Evolutionary conservation across 2,797 vertebrate species (phyloP).

Genomic region (Chiroxiphia lanceolata): DNA sequence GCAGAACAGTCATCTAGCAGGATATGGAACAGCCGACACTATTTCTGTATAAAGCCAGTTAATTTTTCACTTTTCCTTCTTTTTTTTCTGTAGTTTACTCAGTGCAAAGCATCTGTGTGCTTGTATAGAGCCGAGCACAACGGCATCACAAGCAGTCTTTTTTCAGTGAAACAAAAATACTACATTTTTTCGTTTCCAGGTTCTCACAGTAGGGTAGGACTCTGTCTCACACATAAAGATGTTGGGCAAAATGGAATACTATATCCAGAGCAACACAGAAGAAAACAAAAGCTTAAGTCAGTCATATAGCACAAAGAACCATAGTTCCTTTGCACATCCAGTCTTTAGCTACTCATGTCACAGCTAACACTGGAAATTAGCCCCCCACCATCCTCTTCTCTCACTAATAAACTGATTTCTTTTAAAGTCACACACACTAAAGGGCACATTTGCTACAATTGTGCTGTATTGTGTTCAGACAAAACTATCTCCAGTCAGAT

Average conservation of each 20-base stretch:
- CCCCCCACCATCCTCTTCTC: background rate
- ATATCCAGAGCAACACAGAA: background rate
- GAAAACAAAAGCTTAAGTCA: background rate
- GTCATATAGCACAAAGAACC: background rate
- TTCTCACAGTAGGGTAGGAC: background rate
- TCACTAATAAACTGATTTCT: background rate
- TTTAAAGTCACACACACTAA: conserved; percentile 26
- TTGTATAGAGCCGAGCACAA: background rate
- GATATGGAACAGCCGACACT: background rate
- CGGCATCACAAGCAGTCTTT: background rate
- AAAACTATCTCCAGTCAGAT: conserved; percentile 50
- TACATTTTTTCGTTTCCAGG: background rate
- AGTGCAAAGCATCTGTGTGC: background rate
- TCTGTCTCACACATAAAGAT: background rate
- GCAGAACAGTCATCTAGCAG: background rate
- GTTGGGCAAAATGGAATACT: background rate
- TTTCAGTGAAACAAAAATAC: background rate
- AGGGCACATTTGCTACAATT: conserved; percentile 22
- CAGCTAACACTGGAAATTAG: background rate
- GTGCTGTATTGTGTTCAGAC: conserved; percentile 2
- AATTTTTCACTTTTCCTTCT: background rate
- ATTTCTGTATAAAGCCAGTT: background rate
- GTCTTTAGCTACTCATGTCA: background rate
- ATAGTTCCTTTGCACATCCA: background rate
- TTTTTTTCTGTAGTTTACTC: background rate